phyloP scores from a whole-genome alignment of 35 echinoderm and acorn worm genomes.

The Lytechinus pictus region DNA sequence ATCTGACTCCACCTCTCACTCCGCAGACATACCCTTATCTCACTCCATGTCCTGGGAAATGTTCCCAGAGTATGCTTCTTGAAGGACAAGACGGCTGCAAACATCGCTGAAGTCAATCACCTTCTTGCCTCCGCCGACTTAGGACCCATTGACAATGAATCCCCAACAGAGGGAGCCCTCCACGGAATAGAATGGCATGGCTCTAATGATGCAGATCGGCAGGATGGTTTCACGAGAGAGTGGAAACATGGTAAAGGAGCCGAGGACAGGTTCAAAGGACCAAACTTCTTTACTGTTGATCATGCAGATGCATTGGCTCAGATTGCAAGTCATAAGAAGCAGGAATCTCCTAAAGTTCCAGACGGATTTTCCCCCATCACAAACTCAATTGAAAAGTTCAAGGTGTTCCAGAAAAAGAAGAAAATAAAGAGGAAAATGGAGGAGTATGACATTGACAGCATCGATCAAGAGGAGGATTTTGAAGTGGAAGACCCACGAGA shows the following conservation, averaged over 20 bases:
- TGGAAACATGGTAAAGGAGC: neutral
- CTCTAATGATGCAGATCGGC: neutral
- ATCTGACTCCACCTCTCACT: neutral
- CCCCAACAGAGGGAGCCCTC: neutral
- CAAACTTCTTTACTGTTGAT: slow-evolving; percentile 62
- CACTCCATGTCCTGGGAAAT: slow-evolving; percentile 67
- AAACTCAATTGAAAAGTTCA: slow-evolving; percentile 44
- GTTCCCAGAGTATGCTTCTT: slow-evolving; percentile 74
- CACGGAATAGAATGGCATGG: neutral
- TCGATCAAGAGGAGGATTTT: neutral
- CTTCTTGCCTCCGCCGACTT: slow-evolving; percentile 75
- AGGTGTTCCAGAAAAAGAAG: slow-evolving; percentile 57
- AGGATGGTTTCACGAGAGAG: neutral
- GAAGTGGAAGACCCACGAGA: neutral
- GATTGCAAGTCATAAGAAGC: slow-evolving; percentile 17
- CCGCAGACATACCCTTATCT: slow-evolving; percentile 71
- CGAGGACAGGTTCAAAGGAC: neutral
- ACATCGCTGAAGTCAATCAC: slow-evolving; percentile 68
- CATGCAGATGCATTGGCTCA: slow-evolving; percentile 36
- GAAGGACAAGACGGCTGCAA: slow-evolving; percentile 74
- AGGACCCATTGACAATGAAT: slow-evolving; percentile 60
- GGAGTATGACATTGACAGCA: slow-evolving; percentile 15
- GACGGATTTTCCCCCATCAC: neutral
- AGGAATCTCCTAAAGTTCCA: neutral
- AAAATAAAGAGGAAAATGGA: slow-evolving; percentile 38